phyloP scores from a whole-genome alignment of 2,888 invertebrate genomes.

The Ganaspis brasiliensis region DNA sequence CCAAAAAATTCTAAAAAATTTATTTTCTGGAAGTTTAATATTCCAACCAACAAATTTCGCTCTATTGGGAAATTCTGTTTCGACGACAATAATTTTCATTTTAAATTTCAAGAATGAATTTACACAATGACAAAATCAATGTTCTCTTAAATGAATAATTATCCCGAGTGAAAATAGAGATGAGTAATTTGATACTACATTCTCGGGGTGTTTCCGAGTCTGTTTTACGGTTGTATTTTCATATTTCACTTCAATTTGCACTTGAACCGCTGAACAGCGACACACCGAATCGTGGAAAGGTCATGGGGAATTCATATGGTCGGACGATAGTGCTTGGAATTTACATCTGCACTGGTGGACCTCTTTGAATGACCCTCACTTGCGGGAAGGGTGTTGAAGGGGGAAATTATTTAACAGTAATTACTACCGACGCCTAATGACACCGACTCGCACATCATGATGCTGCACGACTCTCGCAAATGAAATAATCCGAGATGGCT shows the following conservation, averaged over 20 bases:
- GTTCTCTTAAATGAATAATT: constrained; percentile 69
- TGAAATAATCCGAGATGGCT: constrained; percentile 57
- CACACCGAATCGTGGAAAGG: constrained; percentile 69
- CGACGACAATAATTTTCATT: no score
- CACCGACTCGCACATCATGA: constrained; percentile 53
- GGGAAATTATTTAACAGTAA: constrained; percentile 78
- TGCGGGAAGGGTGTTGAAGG: constrained; percentile 56
- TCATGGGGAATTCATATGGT: constrained; percentile 77
- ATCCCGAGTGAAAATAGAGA: constrained; percentile 46
- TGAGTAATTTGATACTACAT: background rate
- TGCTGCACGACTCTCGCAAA: constrained; percentile 56
- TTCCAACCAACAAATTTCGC: no score
- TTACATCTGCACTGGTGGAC: constrained; percentile 69
- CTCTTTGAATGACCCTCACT: constrained; percentile 67
- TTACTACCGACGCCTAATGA: constrained; percentile 72
- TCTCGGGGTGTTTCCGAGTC: constrained; percentile 53
- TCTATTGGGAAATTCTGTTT: no score
- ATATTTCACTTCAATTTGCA: constrained; percentile 78
- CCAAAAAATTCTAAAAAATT: no score
- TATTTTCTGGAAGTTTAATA: no score
- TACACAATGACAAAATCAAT: background rate
- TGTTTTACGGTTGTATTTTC: constrained; percentile 71
- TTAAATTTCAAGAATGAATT: no score
- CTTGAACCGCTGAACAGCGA: constrained; percentile 73
- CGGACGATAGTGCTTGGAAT: constrained; percentile 68